Evolutionary conservation across 2,888 invertebrate genomes (phyloP).

Genomic region (Chloromyia formosa): DNA sequence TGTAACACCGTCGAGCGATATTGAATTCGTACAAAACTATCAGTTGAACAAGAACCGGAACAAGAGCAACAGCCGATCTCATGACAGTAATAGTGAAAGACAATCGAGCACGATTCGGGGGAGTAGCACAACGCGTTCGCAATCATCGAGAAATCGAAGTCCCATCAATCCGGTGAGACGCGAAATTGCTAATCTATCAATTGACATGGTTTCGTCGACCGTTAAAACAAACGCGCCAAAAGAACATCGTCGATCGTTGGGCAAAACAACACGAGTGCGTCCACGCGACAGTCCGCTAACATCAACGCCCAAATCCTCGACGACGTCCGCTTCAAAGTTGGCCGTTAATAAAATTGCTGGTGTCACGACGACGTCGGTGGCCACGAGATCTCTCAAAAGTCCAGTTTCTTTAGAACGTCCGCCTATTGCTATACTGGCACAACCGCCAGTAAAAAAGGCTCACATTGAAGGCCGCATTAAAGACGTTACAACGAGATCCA

Average conservation of each 20-base stretch:
- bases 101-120: not conserved
- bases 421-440: not conserved
- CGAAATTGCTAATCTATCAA: conserved; percentile 27
- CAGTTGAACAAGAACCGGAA: conserved; percentile 7
- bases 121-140: not conserved
- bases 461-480: not conserved
- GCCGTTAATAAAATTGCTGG: not conserved
- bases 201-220: conserved; percentile 13
- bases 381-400: no score
- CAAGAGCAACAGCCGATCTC: not conserved
- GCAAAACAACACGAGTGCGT: conserved; percentile 23
- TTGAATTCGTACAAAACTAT: conserved; percentile 43
- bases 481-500: not conserved
- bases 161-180: not conserved
- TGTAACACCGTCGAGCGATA: conserved; percentile 47
- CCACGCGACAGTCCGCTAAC: not conserved
- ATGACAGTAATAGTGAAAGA: not conserved
- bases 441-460: not conserved
- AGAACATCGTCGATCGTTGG: conserved; percentile 10
- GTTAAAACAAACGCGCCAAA: not conserved
- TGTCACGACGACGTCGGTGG: not conserved
- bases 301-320: not conserved
- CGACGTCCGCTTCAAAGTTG: not conserved
- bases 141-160: not conserved
- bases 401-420: not conserved